Conservation (phyloP, 1,140 invertebrate genomes). For the Pogonomyrmex californicus region DNA sequence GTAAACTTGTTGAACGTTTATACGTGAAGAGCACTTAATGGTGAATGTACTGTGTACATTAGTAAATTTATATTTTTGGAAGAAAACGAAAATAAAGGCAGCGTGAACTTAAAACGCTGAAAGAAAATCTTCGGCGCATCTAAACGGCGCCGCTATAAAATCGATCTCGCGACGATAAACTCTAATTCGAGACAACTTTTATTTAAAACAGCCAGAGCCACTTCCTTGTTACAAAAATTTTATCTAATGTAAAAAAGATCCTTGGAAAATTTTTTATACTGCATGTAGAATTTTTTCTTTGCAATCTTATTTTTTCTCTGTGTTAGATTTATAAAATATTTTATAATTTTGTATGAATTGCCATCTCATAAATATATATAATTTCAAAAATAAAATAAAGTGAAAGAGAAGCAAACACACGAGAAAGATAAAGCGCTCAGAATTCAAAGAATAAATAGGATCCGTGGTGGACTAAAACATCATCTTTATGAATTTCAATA, state of each 20-base stretch:
- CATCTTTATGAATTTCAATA: neutral
- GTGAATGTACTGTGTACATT: slow-evolving; percentile 81
- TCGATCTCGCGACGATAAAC: slow-evolving; percentile 37
- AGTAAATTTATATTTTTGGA: slow-evolving; percentile 86
- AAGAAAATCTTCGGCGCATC: slow-evolving; percentile 24
- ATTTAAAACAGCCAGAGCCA: slow-evolving; percentile 61
- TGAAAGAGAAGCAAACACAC: neutral
- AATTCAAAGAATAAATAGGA: slow-evolving; percentile 20
- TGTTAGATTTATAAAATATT: slow-evolving; percentile 19
- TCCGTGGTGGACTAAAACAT: neutral
- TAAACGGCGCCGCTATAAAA: slow-evolving; percentile 22
- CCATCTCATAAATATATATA: slow-evolving; percentile 3
- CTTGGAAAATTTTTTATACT: slow-evolving; percentile 5
- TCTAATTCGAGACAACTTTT: slow-evolving; percentile 60
- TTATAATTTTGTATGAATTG: slow-evolving; percentile 42
- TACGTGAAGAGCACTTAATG: slow-evolving; percentile 67
- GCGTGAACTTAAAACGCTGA: slow-evolving; percentile 14
- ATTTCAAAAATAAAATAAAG: slow-evolving; percentile 21
- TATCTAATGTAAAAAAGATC: neutral
- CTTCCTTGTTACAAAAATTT: slow-evolving; percentile 65
- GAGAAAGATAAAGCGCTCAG: slow-evolving; percentile 11
- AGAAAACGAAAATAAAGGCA: slow-evolving; percentile 73
- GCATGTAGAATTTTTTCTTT: neutral
- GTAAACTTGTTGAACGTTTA: slow-evolving; percentile 68
- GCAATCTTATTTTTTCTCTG: neutral